Evolutionary conservation across 2,113 vertebrate species (phyloP), one percentile per base, ranked within the genome.

Genomic region (Meriones unguiculatus): DNA sequence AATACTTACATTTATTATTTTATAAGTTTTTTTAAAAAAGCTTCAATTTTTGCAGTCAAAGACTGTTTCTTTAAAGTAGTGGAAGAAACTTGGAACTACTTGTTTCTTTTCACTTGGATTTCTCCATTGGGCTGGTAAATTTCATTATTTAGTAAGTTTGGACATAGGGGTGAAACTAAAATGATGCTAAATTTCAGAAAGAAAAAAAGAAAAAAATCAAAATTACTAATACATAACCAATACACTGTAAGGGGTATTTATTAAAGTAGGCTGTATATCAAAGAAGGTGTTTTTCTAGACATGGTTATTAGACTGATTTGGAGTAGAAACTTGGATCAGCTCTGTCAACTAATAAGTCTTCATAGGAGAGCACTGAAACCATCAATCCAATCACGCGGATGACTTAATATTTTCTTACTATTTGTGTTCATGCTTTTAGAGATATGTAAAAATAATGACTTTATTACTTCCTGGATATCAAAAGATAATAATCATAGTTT

Each of bases 91-190:
- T 50, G 4, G 24, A 30, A 62, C 4, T 24, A 41, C 69, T 89
- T 95, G 0, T 65, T 97, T 90, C 73, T 70, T 38, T 15, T 92
- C 9, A 77, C 75, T 90, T 92, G 87, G 87, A 87, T 81, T 62
- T 72, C 28, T 24, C 0, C 70, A 20, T 22, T 90, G 14, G 11
- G 52, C 14, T 69, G 15, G 35, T 69, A 86, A 62, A 7, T 92
- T 80, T 41, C 28, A 46, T 41, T 28, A 2, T 75, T 75, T 28
- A 57, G 8, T 57, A 82, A 64, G 0, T 73, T 93, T 57, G 62
- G 0, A 41, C 32, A 14, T 62, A 18, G 92, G 12, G 57, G 2
- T 1, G 4, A 17, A 18, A 4, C 38, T 90, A 30, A 30, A 2
- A 25, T 24, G 18, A 81, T 70, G 24, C 0, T 64, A 28, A 94